These are phyloP conservation scores for Lepidocolaptes lacrymiger DNA, from an alignment of 2,797 vertebrate species.

Conservation along the genomic window DNA sequence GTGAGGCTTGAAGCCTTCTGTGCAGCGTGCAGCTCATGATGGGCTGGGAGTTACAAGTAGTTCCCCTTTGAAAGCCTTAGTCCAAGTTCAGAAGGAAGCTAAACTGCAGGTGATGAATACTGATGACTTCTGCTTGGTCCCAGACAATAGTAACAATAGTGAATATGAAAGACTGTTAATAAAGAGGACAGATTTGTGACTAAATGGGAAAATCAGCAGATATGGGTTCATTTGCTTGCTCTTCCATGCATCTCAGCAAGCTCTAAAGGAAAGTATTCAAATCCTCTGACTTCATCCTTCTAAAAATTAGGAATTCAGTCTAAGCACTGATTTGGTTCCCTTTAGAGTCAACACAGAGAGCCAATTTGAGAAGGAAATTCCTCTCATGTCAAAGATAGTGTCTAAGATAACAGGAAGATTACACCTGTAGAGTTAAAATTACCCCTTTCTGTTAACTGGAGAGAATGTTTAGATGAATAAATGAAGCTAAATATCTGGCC, in stretches of 20 bases:
- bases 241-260: not conserved
- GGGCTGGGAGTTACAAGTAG: constrained; percentile 43
- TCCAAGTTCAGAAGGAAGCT: constrained; percentile 52
- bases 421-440: not conserved
- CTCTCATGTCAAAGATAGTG: not conserved
- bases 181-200: constrained; percentile 40
- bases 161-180: constrained; percentile 43
- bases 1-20: constrained; percentile 31
- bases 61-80: constrained; percentile 40
- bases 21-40: not conserved
- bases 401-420: constrained; percentile 14
- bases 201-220: constrained; percentile 34
- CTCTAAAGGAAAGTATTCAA: not conserved
- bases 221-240: not conserved
- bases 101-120: constrained; percentile 54
- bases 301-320: not conserved
- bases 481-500: not conserved
- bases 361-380: not conserved
- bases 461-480: constrained; percentile 3
- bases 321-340: not conserved
- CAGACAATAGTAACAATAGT: constrained; percentile 46
- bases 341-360: not conserved
- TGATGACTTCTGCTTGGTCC: constrained; percentile 45
- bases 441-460: not conserved
- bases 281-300: not conserved